Evolutionary conservation across 2,113 vertebrate genomes (phyloP).

Genomic region (Pitta sordida): DNA sequence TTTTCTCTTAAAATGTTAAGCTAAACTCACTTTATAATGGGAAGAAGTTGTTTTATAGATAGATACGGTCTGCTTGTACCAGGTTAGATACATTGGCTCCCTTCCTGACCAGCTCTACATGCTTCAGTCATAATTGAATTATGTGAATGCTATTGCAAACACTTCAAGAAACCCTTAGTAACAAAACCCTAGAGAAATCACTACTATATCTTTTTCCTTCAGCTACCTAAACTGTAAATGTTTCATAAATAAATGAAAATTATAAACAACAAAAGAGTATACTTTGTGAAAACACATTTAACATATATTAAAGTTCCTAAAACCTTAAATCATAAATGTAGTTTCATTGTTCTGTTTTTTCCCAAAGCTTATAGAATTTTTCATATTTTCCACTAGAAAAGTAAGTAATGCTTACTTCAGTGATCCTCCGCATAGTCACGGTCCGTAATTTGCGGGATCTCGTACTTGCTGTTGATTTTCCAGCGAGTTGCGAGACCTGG

Average conservation of each 20-base stretch:
- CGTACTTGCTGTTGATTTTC: too few species aligned
- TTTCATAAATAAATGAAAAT: background rate
- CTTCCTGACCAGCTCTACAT: background rate
- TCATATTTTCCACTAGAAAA: background rate
- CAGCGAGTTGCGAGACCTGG: too few species aligned
- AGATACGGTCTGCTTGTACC: background rate
- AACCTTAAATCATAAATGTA: background rate
- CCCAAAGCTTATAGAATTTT: background rate
- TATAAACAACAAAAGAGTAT: background rate
- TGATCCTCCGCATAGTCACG: too few species aligned
- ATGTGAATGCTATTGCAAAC: background rate
- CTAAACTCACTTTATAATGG: background rate
- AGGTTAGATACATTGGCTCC: rapidly evolving
- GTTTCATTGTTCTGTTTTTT: background rate
- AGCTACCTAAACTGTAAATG: background rate
- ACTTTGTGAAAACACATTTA: background rate
- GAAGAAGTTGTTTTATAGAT: background rate
- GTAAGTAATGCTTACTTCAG: background rate
- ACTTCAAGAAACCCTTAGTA: background rate
- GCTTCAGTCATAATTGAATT: background rate
- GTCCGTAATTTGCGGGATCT: too few species aligned
- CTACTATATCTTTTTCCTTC: background rate
- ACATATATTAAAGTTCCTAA: background rate
- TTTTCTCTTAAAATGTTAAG: background rate
- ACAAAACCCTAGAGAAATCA: background rate